Evolutionary conservation across 1,140 invertebrate genomes (phyloP).

Genomic region (Drosophila bocki): DNA sequence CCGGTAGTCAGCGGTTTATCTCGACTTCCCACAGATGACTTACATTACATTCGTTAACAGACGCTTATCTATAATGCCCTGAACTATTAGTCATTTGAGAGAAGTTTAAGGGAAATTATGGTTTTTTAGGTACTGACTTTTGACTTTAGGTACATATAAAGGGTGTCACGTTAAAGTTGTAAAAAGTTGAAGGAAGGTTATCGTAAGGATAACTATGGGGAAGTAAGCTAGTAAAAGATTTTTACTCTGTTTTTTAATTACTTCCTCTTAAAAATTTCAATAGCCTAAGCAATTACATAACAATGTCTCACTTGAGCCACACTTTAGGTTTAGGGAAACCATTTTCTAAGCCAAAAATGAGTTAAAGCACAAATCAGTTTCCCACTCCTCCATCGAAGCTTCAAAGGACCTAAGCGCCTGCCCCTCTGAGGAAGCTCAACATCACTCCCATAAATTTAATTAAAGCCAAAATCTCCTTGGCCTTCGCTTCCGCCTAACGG

Average conservation of each 20-base stretch:
- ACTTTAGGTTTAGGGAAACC: background rate
- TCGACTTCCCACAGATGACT: constrained; percentile 12
- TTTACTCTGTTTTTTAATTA: background rate
- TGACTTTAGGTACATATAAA: background rate
- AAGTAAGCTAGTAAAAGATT: background rate
- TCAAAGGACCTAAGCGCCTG: background rate
- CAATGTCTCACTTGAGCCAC: background rate
- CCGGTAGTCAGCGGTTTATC: constrained; percentile 23
- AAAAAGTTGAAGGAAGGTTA: background rate
- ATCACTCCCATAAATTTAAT: constrained; percentile 30
- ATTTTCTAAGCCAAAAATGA: background rate
- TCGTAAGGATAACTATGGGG: background rate
- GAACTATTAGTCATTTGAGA: background rate
- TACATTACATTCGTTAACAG: constrained; percentile 21
- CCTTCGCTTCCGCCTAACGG: constrained; percentile 34
- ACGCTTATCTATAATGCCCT: constrained; percentile 3
- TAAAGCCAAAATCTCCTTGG: constrained; percentile 14
- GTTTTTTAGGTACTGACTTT: background rate
- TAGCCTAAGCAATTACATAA: background rate
- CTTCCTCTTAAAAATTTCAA: background rate
- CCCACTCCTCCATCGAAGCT: background rate
- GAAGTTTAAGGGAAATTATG: constrained; percentile 4
- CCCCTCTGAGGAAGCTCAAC: background rate
- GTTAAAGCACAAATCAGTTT: background rate
- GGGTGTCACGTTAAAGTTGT: background rate